Evolutionary conservation across 2,888 invertebrate species (phyloP).

Genomic region (Lasioglossum figueresi): DNA sequence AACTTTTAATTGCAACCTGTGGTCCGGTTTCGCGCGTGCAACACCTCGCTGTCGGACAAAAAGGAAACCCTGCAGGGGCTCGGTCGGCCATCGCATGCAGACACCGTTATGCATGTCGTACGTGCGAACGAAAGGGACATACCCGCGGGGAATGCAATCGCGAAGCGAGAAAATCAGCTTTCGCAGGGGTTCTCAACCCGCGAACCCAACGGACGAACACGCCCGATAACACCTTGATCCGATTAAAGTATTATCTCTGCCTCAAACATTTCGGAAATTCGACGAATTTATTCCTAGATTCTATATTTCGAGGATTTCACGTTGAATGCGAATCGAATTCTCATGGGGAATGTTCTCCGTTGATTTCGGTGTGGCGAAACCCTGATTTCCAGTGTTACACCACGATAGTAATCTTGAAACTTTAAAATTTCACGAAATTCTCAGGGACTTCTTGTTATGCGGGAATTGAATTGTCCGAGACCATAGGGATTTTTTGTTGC

Average conservation of each 20-base stretch:
- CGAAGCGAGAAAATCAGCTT: slow-evolving; percentile 47
- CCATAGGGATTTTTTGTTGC: too few relatives aligned
- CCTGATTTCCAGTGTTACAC: not conserved
- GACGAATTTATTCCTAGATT: not conserved
- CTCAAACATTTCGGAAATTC: not conserved
- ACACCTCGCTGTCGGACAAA: slow-evolving; percentile 29
- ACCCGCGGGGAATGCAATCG: slow-evolving; percentile 30
- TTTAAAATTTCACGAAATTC: not conserved
- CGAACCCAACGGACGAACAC: not conserved
- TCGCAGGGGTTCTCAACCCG: slow-evolving; percentile 28
- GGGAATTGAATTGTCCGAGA: not conserved
- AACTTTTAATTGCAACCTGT: slow-evolving; percentile 31
- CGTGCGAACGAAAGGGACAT: slow-evolving; percentile 40
- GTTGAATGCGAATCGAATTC: not conserved
- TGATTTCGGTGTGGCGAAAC: not conserved
- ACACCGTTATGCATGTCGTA: slow-evolving; percentile 37
- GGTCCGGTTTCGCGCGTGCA: slow-evolving; percentile 28
- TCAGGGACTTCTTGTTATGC: not conserved
- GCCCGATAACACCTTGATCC: slow-evolving; percentile 14
- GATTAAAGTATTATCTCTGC: not conserved
- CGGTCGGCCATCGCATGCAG: slow-evolving; percentile 25
- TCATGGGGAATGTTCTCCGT: not conserved
- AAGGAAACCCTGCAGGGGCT: slow-evolving; percentile 46
- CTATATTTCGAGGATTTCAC: not conserved
- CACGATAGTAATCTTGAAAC: too few relatives aligned